These are phyloP conservation scores for Struthidea cinerea DNA, from an alignment of 2,113 vertebrate genomes.

Conservation along the genomic window DNA sequence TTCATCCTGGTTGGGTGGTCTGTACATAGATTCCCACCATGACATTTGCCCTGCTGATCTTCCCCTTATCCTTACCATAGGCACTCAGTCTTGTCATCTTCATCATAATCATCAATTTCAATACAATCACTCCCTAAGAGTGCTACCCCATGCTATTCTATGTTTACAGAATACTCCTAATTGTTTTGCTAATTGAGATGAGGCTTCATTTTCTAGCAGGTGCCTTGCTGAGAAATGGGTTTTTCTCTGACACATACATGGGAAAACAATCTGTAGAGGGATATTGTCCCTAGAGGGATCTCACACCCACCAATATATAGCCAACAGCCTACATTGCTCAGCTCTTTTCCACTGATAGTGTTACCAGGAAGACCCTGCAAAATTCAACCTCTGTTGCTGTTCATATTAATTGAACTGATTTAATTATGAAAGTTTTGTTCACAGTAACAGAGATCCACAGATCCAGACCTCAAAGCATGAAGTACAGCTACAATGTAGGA, in stretches of 20 bases:
- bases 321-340: not conserved
- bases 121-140: not conserved
- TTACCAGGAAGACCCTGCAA: not conserved
- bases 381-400: not conserved
- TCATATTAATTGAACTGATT: not conserved
- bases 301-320: not conserved
- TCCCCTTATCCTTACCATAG: not conserved
- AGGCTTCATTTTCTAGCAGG: not conserved
- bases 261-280: not conserved
- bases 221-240: not conserved
- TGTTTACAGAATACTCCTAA: not conserved
- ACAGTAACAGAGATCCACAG: not conserved
- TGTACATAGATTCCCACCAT: not conserved
- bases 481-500: not conserved
- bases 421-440: not conserved
- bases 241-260: not conserved
- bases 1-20: not conserved
- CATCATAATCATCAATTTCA: not conserved
- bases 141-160: not conserved
- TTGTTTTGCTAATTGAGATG: not conserved
- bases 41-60: not conserved
- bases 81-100: not conserved
- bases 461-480: not conserved
- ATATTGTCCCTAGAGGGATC: not conserved
- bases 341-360: not conserved